Evolutionary conservation across 2,113 vertebrate genomes (phyloP).

Genomic region (Catharus minimus): DNA sequence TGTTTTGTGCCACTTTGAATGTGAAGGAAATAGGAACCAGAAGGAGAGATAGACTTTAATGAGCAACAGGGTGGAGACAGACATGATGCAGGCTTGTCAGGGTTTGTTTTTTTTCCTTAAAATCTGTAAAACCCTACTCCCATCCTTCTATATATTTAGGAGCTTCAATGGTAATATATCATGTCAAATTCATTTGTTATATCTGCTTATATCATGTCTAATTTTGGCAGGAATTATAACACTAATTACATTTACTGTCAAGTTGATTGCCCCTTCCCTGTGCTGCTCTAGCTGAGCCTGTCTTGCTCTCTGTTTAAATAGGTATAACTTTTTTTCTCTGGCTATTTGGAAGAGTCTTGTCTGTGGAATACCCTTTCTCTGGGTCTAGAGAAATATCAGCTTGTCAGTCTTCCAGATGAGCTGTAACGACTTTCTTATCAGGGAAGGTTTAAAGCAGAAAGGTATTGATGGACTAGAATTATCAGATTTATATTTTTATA

Average conservation of each 20-base stretch:
- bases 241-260: constrained; percentile 52
- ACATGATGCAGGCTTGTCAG: not conserved
- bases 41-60: not conserved
- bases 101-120: not conserved
- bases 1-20: not conserved
- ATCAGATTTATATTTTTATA: not conserved
- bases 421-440: not conserved
- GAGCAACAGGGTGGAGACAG: not conserved
- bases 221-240: constrained; percentile 40
- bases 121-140: not conserved
- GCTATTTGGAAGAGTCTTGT: not conserved
- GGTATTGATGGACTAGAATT: not conserved
- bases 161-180: not conserved
- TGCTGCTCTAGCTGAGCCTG: not conserved
- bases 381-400: not conserved
- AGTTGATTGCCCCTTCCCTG: constrained; percentile 8
- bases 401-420: constrained; percentile 2
- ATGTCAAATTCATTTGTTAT: not conserved
- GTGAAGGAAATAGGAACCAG: not conserved
- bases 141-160: not conserved
- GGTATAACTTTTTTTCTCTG: not conserved
- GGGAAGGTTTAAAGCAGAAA: not conserved
- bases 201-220: constrained; percentile 11
- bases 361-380: not conserved
- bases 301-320: not conserved